A percentile compares a stretch with the other conserved stretches of the same genome.
Evolutionary conservation across 30 jellyfish, hydroid and myxozoan genomes (phyloP).

Genomic region (Sanderia malayensis): DNA sequence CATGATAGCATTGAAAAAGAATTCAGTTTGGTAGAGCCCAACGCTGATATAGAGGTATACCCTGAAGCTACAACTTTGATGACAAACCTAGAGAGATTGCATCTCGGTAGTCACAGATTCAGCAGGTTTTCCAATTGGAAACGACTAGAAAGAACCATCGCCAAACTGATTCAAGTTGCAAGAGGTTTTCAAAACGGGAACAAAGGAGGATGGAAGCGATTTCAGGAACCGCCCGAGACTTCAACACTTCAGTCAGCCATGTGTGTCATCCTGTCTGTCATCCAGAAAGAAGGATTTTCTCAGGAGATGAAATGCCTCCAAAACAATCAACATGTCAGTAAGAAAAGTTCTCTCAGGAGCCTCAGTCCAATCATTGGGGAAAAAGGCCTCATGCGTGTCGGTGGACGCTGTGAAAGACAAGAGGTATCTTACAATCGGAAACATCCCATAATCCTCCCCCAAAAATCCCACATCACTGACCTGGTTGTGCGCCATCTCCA

Average conservation of each 20-base stretch:
- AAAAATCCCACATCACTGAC: constrained; percentile 29
- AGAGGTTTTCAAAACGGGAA: constrained; percentile 42
- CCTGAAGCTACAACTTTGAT: constrained; percentile 16
- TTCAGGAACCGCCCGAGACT: constrained; percentile 10
- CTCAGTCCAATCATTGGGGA: constrained; percentile 33
- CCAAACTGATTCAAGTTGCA: constrained; percentile 27
- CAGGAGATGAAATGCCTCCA: constrained; percentile 28
- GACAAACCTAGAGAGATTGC: constrained; percentile 14
- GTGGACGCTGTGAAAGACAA: constrained; percentile 30
- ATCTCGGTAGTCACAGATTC: constrained; percentile 29
- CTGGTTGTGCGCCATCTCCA: constrained; percentile 21
- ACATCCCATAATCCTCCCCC: constrained; percentile 41
- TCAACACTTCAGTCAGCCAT: constrained; percentile 16
- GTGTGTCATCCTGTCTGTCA: constrained; percentile 17
- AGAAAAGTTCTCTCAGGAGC: constrained; percentile 13
- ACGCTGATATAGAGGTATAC: constrained; percentile 12
- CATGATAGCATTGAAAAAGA: not conserved
- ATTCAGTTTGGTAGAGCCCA: constrained; percentile 17
- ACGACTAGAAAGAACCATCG: constrained; percentile 3
- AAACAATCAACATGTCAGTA: constrained; percentile 11
- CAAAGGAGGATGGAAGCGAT: constrained; percentile 31
- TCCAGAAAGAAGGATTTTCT: constrained; percentile 24
- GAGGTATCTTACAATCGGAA: constrained; percentile 37
- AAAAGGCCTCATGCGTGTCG: constrained; percentile 56
- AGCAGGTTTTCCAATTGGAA: constrained; percentile 31